Evolutionary conservation across 92 coral and sea anemone genomes (phyloP), one percentile per base, ranked within the genome.

Genomic region (Virgularia gustaviana): DNA sequence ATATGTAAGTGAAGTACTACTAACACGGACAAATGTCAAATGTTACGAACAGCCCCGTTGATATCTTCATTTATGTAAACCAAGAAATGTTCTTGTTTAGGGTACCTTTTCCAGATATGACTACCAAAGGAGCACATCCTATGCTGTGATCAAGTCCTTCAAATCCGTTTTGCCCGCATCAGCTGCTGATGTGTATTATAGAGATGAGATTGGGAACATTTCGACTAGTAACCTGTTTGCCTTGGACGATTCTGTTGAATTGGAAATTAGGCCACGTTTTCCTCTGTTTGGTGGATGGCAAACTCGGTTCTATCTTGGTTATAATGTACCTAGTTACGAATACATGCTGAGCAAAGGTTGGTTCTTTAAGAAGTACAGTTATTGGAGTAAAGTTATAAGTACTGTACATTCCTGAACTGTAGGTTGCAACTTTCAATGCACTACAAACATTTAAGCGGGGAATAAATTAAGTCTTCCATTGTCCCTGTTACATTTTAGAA

Each of bases 211-310:
- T 73, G 98, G 98, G 33, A 89, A 92, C 73, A 92, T 92, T 55
- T 92, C 98, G 19, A 92, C 98, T 41, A 92, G 98, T 57, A 86
- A 87, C 58, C 77, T 92, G 85, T 75, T 90, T 49, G 64, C 89
- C 23, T 87, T 89, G 75, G 90, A 92, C 1, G 98, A 92, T 59
- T 84, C 98, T 0, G 98, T 92, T 7, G 98, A 92, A 74, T 65
- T 92, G 51, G 96, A 89, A 45, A 81, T 92, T 28, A 83, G 90
- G 56, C 98, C 98, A 31, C 81, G 98, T 74, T 92, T 92, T 38
- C 98, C 98, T 15, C 44, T 92, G 83, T 92, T 92, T 89, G 98
- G 98, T 49, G 98, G 98, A 24, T 92, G 98, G 98, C 98, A 92
- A 60, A 92, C 98, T 3, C 90, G 94, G 28, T 92, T 75, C 78